phyloP scores from a whole-genome alignment of 2,797 vertebrate genomes.

The Dermochelys coriacea region DNA sequence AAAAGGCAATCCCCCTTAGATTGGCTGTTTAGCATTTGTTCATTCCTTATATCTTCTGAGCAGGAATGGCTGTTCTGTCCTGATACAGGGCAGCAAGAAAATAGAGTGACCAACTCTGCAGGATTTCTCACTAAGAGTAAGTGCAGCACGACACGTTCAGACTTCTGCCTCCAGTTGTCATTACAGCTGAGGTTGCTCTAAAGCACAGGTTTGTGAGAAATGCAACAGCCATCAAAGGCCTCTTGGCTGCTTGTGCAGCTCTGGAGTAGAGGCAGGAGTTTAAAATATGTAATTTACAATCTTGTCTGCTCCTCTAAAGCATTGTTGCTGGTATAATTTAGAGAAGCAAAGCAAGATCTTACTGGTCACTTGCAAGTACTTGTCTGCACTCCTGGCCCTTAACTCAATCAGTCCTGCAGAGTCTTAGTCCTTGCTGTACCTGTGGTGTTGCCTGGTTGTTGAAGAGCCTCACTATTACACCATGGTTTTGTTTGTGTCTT shows the following conservation, averaged over 20 bases:
- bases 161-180: not conserved
- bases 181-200: not conserved
- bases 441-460: constrained; percentile 57
- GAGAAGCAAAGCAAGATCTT: not conserved
- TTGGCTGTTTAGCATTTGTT: constrained; percentile 55
- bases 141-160: constrained; percentile 11
- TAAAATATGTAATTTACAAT: constrained; percentile 1
- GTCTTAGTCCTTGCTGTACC: constrained; percentile 44
- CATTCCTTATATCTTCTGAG: constrained; percentile 54
- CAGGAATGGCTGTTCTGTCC: constrained; percentile 59
- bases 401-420: constrained; percentile 47
- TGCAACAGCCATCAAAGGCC: not conserved
- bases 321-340: not conserved
- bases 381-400: constrained; percentile 7
- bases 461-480: constrained; percentile 6
- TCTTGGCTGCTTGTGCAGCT: not conserved
- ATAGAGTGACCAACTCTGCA: constrained; percentile 43
- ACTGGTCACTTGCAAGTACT: not conserved
- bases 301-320: constrained; percentile 10
- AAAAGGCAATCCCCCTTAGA: constrained; percentile 56
- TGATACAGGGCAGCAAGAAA: constrained; percentile 41
- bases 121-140: constrained; percentile 50
- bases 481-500: constrained; percentile 58
- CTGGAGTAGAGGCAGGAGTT: not conserved
- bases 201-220: constrained; percentile 12